These are phyloP conservation scores for Microcebus murinus DNA, from an alignment of 2,113 vertebrate species.

Conservation along the genomic window DNA sequence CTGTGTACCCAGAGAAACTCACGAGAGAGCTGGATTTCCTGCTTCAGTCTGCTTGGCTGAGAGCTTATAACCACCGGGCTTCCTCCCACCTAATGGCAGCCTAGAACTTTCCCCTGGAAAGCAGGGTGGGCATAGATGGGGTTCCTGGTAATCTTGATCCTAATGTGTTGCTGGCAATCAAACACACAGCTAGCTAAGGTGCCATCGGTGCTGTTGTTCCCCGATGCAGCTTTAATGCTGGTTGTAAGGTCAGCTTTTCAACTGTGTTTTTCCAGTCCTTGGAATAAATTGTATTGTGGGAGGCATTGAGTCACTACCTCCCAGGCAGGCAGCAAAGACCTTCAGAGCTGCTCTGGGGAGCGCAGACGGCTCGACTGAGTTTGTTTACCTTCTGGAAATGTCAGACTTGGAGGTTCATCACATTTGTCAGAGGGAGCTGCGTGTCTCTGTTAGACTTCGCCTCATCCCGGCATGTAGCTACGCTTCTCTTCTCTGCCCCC, in stretches of 20 bases:
- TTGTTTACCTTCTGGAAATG: conserved; percentile 62
- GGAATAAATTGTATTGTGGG: not conserved
- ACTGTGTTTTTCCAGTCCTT: not conserved
- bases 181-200: fast-evolving
- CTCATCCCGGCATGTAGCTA: not conserved
- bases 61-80: not conserved
- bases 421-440: conserved; percentile 46
- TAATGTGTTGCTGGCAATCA: fast-evolving
- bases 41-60: not conserved
- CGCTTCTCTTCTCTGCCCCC: not conserved
- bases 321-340: conserved; percentile 40
- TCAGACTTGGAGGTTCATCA: conserved; percentile 75
- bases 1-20: not conserved
- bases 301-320: conserved; percentile 48
- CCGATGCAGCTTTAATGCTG: not conserved
- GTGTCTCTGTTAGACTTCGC: not conserved
- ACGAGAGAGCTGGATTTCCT: too few species aligned
- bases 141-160: not conserved
- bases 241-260: not conserved
- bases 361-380: not conserved
- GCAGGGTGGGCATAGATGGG: fast-evolving
- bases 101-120: not conserved
- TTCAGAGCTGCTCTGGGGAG: conserved; percentile 41
- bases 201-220: not conserved
- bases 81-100: fast-evolving